These are phyloP conservation scores for Rhynchonycteris naso DNA, from an alignment of 2,797 vertebrate species.

Conservation along the genomic window DNA sequence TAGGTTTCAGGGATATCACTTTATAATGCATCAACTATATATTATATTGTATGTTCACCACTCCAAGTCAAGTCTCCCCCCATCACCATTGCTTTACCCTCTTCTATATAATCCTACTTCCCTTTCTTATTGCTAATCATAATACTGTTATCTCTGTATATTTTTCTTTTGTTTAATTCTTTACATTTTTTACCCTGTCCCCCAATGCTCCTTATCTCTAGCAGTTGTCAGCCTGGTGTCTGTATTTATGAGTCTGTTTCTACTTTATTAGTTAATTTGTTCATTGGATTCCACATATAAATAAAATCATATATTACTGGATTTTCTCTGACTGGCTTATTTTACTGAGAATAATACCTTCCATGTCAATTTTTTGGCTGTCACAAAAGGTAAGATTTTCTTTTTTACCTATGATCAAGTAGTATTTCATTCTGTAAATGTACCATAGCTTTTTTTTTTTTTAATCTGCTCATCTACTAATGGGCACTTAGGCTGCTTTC, in stretches of 20 bases:
- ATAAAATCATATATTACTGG: neutral
- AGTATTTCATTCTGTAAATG: neutral
- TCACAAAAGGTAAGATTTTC: neutral
- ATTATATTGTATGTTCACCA: neutral
- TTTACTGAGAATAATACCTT: neutral
- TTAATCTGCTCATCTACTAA: neutral
- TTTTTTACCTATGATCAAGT: neutral
- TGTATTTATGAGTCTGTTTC: neutral
- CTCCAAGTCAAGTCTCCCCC: neutral
- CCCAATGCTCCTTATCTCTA: neutral
- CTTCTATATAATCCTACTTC: too few relatives aligned
- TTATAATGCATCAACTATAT: neutral
- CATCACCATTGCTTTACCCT: neutral
- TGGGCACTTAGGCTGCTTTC: neutral
- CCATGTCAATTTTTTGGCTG: neutral
- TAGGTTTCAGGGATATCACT: neutral
- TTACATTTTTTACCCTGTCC: neutral
- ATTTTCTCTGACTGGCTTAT: neutral
- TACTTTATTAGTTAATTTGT: neutral
- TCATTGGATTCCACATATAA: neutral
- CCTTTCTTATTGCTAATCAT: neutral
- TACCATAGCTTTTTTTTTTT: neutral
- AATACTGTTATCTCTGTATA: neutral
- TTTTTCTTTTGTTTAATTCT: neutral
- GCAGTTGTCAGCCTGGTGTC: neutral